Base-by-base conservation (phyloP, 2,113 vertebrate species). In the Entelurus aequoreus region DNA sequence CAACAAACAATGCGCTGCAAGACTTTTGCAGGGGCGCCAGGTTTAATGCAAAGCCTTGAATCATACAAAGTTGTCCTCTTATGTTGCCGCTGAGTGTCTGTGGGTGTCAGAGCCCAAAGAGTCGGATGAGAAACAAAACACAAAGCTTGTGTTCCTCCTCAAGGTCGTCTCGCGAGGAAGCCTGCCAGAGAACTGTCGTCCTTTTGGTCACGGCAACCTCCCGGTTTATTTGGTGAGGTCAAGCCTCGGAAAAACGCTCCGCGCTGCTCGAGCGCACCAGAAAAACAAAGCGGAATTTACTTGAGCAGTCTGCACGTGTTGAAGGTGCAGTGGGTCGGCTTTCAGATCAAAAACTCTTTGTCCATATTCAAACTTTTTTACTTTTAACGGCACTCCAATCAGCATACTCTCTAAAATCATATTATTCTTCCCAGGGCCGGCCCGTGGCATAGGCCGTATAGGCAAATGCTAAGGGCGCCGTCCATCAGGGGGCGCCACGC, bases 1-100 rank as follows among this genome's bases (percentile, higher is more conserved):
- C 84, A 88, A 87, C 84, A 87, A 88, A 87, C 84, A 86, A 87
- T 86, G 82, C 75, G 11, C 67, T 64, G 78, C 78, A 70, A 85
- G 82, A 83, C 80, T 86, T 86, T 84, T 82, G 76, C 76, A 77
- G 76, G 62, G 66, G 65, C 79, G 75, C 76, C 11, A 78, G 28
- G 74, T 85, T 87, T 85, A 86, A 83, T 75, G 81, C 61, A 66
- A 80, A 84, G 77, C 84, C 84, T 85, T 88, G 84, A 87, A 76
- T 82, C 80, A 79, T 68, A 84, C 84, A 83, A 82, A 85, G 81
- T 83, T 86, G 83, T 81, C 81, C 75, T 85, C 81, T 83, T 70
- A 81, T 64, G 75, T 84, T 84, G 76, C 64, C 71, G 72, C 78
- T 62, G 69, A 79, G 75, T 74, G 71, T 81, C 71, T 74, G 75